These are phyloP conservation scores for Eospalax fontanierii DNA, from an alignment of 2,797 vertebrate species.

Conservation along the genomic window DNA sequence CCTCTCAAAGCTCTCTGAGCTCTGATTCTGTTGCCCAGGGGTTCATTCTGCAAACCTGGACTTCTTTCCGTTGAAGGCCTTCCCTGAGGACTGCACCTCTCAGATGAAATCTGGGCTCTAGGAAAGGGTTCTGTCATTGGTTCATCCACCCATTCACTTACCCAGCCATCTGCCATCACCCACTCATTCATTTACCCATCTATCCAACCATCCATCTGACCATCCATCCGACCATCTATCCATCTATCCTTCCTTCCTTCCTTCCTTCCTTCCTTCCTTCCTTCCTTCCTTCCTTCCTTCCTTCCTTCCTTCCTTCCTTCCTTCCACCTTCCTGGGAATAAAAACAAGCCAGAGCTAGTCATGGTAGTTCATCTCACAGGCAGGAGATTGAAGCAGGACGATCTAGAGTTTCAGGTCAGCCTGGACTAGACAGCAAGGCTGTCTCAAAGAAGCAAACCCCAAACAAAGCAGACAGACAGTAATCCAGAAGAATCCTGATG, in stretches of 20 bases:
- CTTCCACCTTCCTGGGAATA: not conserved
- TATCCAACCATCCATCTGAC: not conserved
- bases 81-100: too few species aligned
- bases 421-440: not conserved
- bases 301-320: not conserved
- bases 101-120: not conserved
- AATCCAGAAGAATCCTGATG: not conserved
- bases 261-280: not conserved
- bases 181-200: not conserved
- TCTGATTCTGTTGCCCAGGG: not conserved
- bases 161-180: fast-evolving
- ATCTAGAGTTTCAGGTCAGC: too few species aligned
- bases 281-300: too few species aligned
- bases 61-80: not conserved
- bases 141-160: not conserved
- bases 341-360: not conserved
- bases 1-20: not conserved
- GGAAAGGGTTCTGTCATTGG: not conserved
- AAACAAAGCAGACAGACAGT: not conserved
- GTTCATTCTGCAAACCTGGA: not conserved
- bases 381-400: not conserved
- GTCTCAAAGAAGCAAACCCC: not conserved
- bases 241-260: not conserved
- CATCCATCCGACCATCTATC: not conserved
- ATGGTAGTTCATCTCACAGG: not conserved